phyloP scores from a whole-genome alignment of 2,888 invertebrate species.

The Archips xylosteana region DNA sequence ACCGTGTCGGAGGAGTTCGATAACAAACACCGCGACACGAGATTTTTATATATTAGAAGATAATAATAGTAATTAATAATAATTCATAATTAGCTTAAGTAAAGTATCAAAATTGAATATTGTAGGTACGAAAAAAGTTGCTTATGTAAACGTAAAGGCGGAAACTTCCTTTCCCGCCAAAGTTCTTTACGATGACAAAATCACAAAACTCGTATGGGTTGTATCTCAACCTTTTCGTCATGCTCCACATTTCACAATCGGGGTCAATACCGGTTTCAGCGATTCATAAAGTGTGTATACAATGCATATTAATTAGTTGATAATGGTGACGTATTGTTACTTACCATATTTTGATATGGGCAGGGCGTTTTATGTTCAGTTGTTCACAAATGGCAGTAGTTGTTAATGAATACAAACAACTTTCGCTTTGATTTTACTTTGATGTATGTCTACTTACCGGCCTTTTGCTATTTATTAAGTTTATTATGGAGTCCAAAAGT shows the following conservation, averaged over 20 bases:
- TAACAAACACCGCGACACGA: no score
- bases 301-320: conserved; percentile 34
- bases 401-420: conserved; percentile 8
- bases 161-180: background rate
- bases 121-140: background rate
- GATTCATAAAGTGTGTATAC: conserved; percentile 46
- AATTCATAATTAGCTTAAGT: no score
- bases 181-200: conserved; percentile 30
- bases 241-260: conserved; percentile 74
- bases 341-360: conserved; percentile 1
- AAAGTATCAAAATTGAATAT: no score
- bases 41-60: no score
- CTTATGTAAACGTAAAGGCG: background rate
- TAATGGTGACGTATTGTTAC: conserved; percentile 30
- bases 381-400: conserved; percentile 13
- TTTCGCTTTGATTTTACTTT: background rate
- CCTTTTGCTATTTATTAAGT: background rate
- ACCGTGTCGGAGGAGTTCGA: no score
- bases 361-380: background rate
- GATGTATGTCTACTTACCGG: background rate
- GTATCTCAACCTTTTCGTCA: conserved; percentile 58
- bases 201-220: conserved; percentile 24
- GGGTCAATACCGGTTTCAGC: conserved; percentile 73
- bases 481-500: background rate
- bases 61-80: no score